Conservation (phyloP, 2,797 vertebrate species). For the Lagorchestes hirsutus region DNA sequence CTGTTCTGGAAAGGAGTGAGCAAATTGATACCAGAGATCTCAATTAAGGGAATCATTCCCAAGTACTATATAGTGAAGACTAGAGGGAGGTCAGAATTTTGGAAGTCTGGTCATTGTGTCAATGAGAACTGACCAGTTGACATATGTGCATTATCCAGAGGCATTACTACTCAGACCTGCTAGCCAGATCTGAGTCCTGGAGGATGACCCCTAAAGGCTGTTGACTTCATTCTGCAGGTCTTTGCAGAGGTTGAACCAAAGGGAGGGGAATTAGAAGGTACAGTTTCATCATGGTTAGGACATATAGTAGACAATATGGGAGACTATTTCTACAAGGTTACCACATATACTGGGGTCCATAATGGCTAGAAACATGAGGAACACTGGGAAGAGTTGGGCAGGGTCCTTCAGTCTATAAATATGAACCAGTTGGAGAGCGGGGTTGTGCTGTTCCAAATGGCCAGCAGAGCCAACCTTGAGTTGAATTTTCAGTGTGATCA, state of each 20-base stretch:
- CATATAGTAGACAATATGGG: background rate
- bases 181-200: background rate
- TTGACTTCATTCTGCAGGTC: background rate
- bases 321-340: background rate
- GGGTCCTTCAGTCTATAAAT: background rate
- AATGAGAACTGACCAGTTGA: background rate
- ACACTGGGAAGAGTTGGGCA: background rate
- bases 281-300: background rate
- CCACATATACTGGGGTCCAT: background rate
- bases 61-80: background rate
- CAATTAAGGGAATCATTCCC: background rate
- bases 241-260: background rate
- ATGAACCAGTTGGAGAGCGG: background rate
- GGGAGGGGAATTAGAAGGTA: background rate
- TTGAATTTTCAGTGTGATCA: background rate
- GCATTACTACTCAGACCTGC: background rate
- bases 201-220: background rate
- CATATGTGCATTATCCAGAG: background rate
- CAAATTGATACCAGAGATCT: background rate
- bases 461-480: background rate
- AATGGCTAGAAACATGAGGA: background rate
- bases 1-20: background rate
- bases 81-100: background rate
- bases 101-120: background rate
- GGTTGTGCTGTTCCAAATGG: background rate